These are phyloP conservation scores for Protodeltote pygarga DNA, from an alignment of 2,888 invertebrate genomes.

Conservation along the genomic window DNA sequence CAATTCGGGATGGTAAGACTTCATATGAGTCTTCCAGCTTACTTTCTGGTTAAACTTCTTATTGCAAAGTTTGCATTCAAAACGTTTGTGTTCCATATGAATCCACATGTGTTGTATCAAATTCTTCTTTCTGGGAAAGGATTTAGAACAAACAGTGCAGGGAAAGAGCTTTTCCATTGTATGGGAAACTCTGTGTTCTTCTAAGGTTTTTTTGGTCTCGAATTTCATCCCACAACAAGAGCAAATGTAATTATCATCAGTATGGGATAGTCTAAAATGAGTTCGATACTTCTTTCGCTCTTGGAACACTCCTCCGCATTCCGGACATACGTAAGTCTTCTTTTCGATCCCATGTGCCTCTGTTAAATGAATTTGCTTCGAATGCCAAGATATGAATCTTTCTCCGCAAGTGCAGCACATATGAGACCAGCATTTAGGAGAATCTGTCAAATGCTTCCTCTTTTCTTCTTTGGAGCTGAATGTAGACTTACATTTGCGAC, in stretches of 20 bases:
- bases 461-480: conserved; percentile 68
- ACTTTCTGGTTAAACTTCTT: conserved; percentile 79
- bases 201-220: conserved; percentile 66
- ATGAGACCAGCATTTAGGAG: conserved; percentile 72
- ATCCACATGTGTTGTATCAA: conserved; percentile 79
- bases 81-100: conserved; percentile 76
- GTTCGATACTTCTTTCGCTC: conserved; percentile 68
- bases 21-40: conserved; percentile 80
- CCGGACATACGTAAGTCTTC: conserved; percentile 67
- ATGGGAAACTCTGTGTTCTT: conserved; percentile 83
- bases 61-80: conserved; percentile 73
- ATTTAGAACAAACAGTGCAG: conserved; percentile 81
- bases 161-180: conserved; percentile 82
- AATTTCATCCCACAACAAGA: conserved; percentile 76
- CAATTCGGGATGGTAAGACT: conserved; percentile 73
- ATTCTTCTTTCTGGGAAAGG: conserved; percentile 76
- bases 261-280: conserved; percentile 72
- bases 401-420: conserved; percentile 72
- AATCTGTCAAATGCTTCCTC: conserved; percentile 64
- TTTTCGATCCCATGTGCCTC: conserved; percentile 67
- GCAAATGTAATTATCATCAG: conserved; percentile 72
- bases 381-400: conserved; percentile 68
- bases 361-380: conserved; percentile 68
- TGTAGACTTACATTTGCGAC: conserved; percentile 72
- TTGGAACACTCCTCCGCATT: conserved; percentile 67